Percentiles rank a stretch among this genome's conserved stretches.
Conservation (phyloP, 1,140 invertebrate species). For the Oryctes rhinoceros region DNA sequence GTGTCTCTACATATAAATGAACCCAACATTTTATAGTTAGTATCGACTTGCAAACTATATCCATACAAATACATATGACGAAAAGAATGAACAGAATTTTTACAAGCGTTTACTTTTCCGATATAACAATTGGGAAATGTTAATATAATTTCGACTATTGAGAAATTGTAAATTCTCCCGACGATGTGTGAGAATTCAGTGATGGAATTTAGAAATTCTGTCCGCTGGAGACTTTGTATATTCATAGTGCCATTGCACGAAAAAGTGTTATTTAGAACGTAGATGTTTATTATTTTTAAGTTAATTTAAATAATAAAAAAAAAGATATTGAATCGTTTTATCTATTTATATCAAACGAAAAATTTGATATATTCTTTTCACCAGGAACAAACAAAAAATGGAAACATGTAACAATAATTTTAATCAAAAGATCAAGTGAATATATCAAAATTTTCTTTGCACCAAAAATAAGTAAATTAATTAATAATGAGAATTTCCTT, state of each 20-base stretch:
- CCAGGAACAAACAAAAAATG: neutral
- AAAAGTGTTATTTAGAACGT: slow-evolving; percentile 55
- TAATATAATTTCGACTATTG: neutral
- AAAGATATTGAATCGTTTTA: slow-evolving; percentile 50
- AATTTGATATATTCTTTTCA: slow-evolving; percentile 55
- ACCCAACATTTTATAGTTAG: slow-evolving; percentile 29
- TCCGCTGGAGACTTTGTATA: slow-evolving; percentile 51
- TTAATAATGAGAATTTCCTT: slow-evolving; percentile 32
- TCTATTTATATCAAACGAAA: slow-evolving; percentile 53
- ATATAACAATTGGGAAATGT: neutral
- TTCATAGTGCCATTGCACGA: slow-evolving; percentile 56
- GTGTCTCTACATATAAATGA: neutral
- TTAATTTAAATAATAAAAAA: slow-evolving; percentile 48
- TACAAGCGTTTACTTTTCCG: neutral
- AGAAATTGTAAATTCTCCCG: slow-evolving; percentile 23
- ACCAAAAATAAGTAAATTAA: slow-evolving; percentile 49
- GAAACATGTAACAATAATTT: neutral
- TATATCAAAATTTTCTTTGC: slow-evolving; percentile 59
- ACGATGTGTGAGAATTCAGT: slow-evolving; percentile 48
- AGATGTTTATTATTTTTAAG: slow-evolving; percentile 54
- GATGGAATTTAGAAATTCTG: slow-evolving; percentile 59
- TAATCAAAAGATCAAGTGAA: slow-evolving; percentile 43
- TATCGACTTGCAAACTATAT: slow-evolving; percentile 18
- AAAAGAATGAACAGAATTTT: slow-evolving; percentile 18
- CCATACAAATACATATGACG: neutral